Percentiles rank a stretch among this genome's conserved stretches.
Evolutionary conservation across 1,140 invertebrate species (phyloP).

Genomic region (Aphaenogaster ashmeadi): DNA sequence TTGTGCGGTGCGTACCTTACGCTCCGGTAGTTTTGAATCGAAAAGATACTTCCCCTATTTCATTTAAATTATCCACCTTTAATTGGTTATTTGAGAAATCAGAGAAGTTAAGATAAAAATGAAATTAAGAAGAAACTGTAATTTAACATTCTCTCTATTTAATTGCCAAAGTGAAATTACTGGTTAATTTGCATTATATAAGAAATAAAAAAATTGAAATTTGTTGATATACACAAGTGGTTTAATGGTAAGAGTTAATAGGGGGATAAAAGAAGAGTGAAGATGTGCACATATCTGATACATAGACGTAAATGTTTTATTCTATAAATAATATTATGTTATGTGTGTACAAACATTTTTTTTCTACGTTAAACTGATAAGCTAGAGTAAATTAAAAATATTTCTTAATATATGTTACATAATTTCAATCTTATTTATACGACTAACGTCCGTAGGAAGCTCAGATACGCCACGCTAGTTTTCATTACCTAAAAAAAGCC

Average conservation of each 20-base stretch:
- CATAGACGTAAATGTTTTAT: background rate
- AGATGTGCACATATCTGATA: background rate
- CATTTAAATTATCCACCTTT: background rate
- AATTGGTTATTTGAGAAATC: background rate
- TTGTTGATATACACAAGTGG: background rate
- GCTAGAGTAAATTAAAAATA: background rate
- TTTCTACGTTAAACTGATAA: background rate
- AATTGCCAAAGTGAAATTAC: background rate
- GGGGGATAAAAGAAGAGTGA: background rate
- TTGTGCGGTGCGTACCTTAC: background rate
- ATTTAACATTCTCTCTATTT: background rate
- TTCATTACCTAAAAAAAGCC: slow-evolving; percentile 44
- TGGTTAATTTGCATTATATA: background rate
- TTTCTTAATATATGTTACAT: too few relatives aligned
- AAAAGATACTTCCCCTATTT: background rate
- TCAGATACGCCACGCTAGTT: slow-evolving; percentile 52
- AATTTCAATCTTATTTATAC: slow-evolving; percentile 33
- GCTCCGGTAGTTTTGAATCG: background rate
- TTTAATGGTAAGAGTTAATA: background rate
- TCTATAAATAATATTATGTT: slow-evolving; percentile 10
- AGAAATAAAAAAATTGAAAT: background rate
- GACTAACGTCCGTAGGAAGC: slow-evolving; percentile 50
- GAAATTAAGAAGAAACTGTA: background rate
- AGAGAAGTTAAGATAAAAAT: background rate
- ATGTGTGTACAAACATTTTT: background rate